Conservation (phyloP, 2,797 vertebrate species). For the Ataeniobius toweri region DNA sequence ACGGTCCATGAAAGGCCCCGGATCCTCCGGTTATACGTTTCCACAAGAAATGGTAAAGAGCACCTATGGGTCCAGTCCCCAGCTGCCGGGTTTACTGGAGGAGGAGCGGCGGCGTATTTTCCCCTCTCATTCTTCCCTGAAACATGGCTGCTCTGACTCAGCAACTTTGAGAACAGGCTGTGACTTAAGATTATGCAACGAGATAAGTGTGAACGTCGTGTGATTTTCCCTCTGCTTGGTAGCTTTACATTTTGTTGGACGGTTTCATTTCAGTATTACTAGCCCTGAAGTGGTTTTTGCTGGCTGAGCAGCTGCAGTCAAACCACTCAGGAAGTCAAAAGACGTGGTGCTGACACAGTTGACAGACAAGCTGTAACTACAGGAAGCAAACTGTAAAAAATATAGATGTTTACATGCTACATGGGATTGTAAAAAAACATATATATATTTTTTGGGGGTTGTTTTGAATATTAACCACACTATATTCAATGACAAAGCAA, state of each 20-base stretch:
- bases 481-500: neutral
- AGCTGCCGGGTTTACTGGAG: conserved; percentile 40
- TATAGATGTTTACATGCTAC: neutral
- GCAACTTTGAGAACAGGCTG: conserved; percentile 39
- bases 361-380: neutral
- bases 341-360: neutral
- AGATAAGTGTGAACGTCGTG: conserved; percentile 32
- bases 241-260: conserved; percentile 11
- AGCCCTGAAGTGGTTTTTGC: conserved; percentile 11
- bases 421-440: neutral
- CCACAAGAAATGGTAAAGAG: conserved; percentile 11
- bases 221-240: conserved; percentile 37
- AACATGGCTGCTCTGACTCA: conserved; percentile 59
- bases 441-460: neutral
- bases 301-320: neutral
- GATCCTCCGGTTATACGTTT: conserved; percentile 5
- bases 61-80: conserved; percentile 5
- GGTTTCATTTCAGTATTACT: conserved; percentile 21
- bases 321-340: conserved; percentile 34
- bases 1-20: neutral
- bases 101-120: conserved; percentile 48
- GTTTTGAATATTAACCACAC: neutral
- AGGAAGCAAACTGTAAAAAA: conserved; percentile 25
- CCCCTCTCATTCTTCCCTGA: conserved; percentile 62
- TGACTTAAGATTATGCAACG: conserved; percentile 39